Conservation (phyloP, 2,113 vertebrate species). For the Centropus bengalensis region DNA sequence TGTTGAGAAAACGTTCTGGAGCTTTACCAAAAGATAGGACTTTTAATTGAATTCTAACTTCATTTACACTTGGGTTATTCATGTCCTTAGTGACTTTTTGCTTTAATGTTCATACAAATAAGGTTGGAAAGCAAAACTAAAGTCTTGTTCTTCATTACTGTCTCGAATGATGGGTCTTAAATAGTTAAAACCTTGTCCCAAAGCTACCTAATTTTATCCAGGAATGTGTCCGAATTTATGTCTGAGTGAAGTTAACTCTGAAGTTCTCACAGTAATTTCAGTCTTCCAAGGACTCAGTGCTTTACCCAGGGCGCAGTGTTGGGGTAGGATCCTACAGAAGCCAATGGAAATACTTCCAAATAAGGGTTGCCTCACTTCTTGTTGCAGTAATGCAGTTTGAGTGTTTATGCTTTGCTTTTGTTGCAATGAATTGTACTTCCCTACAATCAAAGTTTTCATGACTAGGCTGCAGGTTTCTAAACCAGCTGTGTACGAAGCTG, state of each 20-base stretch:
- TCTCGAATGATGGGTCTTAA: neutral
- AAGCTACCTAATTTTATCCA: neutral
- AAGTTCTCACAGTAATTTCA: neutral
- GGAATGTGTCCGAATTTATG: neutral
- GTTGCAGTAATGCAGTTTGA: neutral
- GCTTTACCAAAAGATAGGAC: neutral
- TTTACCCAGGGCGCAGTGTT: neutral
- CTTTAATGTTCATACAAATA: neutral
- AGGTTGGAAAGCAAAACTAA: neutral
- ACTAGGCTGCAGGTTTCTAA: neutral
- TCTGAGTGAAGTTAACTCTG: neutral
- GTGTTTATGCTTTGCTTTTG: neutral
- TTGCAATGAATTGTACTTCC: neutral
- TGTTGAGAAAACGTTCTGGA: neutral
- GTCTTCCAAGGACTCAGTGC: neutral
- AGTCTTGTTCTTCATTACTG: neutral
- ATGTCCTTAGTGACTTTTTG: neutral
- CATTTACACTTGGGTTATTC: neutral
- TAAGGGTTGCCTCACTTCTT: neutral
- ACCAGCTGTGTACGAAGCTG: neutral
- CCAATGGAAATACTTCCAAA: neutral
- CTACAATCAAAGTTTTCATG: neutral
- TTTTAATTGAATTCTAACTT: neutral
- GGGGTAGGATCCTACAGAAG: neutral
- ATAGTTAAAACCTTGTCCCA: neutral